Percentiles rank a stretch among this genome's conserved stretches.
These are phyloP conservation scores for Macquaria ambigua DNA, from an alignment of 2,113 vertebrate genomes.

Conservation along the genomic window DNA sequence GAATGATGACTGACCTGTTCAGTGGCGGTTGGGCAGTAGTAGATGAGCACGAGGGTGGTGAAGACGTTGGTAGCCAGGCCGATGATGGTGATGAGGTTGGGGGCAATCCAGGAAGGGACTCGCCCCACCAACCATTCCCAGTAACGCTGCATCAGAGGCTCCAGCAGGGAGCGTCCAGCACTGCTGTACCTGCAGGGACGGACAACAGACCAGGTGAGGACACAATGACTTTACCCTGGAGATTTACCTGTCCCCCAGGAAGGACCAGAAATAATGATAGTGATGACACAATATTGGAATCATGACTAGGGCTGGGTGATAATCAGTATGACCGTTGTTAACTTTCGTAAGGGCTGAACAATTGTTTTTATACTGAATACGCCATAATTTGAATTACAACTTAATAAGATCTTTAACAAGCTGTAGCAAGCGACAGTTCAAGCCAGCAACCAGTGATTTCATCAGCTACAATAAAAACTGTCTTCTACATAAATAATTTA, in stretches of 20 bases:
- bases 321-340: neutral
- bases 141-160: constrained; percentile 96
- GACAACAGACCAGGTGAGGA: neutral
- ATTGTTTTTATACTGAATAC: neutral
- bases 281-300: neutral
- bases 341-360: neutral
- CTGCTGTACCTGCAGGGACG: constrained; percentile 88
- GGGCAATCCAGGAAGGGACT: constrained; percentile 96
- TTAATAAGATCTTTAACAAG: neutral
- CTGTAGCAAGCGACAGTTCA: neutral
- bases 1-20: constrained; percentile 88
- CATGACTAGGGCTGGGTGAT: neutral
- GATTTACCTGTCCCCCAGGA: neutral
- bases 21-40: constrained; percentile 97
- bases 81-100: constrained; percentile 96
- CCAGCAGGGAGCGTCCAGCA: constrained; percentile 93
- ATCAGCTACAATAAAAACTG: neutral
- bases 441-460: neutral
- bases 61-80: constrained; percentile 96
- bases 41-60: constrained; percentile 94
- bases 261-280: neutral
- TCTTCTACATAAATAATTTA: neutral
- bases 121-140: constrained; percentile 96
- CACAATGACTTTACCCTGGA: neutral
- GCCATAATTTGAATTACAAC: neutral